These are phyloP conservation scores for Aphidius gifuensis DNA, from an alignment of 1,140 invertebrate species.

Conservation along the genomic window DNA sequence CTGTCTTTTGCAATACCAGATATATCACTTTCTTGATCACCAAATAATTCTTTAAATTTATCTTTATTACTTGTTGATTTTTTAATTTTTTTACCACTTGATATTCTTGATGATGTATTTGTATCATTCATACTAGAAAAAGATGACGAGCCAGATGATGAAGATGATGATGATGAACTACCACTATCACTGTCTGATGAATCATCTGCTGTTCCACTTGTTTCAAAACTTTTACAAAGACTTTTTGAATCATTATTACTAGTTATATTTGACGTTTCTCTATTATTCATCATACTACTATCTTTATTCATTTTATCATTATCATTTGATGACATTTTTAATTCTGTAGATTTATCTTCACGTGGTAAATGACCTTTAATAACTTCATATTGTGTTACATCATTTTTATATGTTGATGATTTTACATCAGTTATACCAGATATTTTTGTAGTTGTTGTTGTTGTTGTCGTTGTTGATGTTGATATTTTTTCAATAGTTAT, in stretches of 20 bases:
- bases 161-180: conserved; percentile 32
- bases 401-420: conserved; percentile 21
- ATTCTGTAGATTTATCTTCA: conserved; percentile 42
- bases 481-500: not conserved
- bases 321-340: conserved; percentile 39
- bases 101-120: conserved; percentile 15
- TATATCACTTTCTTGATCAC: no score
- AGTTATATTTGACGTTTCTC: not conserved
- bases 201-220: conserved; percentile 21
- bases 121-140: conserved; percentile 23
- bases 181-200: conserved; percentile 33
- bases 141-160: conserved; percentile 17
- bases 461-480: not conserved
- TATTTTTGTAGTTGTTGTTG: not conserved
- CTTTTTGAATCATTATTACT: not conserved
- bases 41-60: conserved; percentile 6
- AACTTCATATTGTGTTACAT: conserved; percentile 51
- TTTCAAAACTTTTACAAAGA: conserved; percentile 1
- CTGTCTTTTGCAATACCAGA: not conserved
- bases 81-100: conserved; percentile 11
- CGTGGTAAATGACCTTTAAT: conserved; percentile 48
- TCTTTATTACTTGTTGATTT: conserved; percentile 19
- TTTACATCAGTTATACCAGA: not conserved
- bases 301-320: conserved; percentile 25
- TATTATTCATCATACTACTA: not conserved